Percentiles rank a stretch among this genome's conserved stretches.
Conservation (phyloP, 2,113 vertebrate species). For the Eira barbara region DNA sequence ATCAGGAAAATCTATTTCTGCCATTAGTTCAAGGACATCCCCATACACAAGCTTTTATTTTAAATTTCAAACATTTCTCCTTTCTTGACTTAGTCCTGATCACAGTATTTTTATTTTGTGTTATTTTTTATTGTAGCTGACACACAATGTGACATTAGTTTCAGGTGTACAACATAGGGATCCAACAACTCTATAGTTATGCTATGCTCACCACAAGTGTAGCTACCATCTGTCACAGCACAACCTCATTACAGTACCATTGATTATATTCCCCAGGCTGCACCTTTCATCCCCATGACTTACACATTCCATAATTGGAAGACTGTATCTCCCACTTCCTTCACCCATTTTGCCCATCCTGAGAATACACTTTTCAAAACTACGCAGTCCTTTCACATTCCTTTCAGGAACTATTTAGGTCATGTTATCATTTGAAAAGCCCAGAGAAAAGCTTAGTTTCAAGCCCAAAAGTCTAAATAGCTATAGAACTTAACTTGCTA, state of each 20-base stretch:
- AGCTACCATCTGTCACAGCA: background rate
- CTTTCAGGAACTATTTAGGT: background rate
- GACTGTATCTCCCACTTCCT: background rate
- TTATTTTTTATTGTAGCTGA: background rate
- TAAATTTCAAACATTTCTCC: background rate
- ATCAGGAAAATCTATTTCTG: background rate
- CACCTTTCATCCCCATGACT: background rate
- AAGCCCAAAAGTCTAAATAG: background rate
- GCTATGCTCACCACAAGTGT: background rate
- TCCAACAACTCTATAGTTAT: background rate
- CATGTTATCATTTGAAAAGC: constrained; percentile 6
- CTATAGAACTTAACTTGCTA: background rate
- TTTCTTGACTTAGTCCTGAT: background rate
- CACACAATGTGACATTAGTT: background rate
- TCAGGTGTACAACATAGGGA: background rate
- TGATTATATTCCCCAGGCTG: background rate
- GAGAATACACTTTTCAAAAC: background rate
- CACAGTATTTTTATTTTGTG: background rate
- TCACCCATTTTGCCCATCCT: background rate
- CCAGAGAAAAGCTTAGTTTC: background rate
- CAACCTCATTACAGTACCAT: background rate
- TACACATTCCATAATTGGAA: background rate
- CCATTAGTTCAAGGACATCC: background rate
- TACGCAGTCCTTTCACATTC: background rate
- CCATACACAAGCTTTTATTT: background rate